Percentiles rank a stretch among this genome's conserved stretches.
Conservation (phyloP, 2,113 vertebrate species). For the Oxyruncus cristatus region DNA sequence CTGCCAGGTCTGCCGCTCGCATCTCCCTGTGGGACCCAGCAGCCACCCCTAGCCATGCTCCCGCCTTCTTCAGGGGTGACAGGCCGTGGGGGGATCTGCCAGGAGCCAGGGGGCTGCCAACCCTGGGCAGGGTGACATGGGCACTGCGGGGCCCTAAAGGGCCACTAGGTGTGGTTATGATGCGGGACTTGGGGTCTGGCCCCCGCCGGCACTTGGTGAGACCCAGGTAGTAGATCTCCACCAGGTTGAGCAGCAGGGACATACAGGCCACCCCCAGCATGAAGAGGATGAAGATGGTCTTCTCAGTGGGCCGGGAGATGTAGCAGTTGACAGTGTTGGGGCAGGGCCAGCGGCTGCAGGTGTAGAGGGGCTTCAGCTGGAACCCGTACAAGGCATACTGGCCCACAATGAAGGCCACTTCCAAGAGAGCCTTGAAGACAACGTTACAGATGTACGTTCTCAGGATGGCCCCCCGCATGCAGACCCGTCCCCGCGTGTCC, state of each 20-base stretch:
- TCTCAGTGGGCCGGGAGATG: slow-evolving; percentile 88
- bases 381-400: slow-evolving; percentile 87
- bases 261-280: slow-evolving; percentile 85
- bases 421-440: slow-evolving; percentile 86
- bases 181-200: background rate
- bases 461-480: slow-evolving; percentile 78
- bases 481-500: slow-evolving; percentile 74
- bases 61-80: background rate
- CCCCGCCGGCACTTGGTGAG: slow-evolving; percentile 80
- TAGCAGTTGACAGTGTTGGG: slow-evolving; percentile 88
- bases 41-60: background rate
- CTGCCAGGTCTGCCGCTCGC: background rate
- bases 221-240: slow-evolving; percentile 87
- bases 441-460: slow-evolving; percentile 84
- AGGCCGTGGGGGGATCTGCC: background rate
- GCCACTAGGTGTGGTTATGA: slow-evolving; percentile 25
- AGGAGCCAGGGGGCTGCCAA: background rate
- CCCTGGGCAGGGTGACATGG: background rate
- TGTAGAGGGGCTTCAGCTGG: slow-evolving; percentile 85
- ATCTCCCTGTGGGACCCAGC: background rate
- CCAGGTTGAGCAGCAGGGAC: slow-evolving; percentile 85
- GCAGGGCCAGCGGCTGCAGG: slow-evolving; percentile 84
- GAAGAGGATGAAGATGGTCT: slow-evolving; percentile 87
- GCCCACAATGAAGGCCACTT: slow-evolving; percentile 84
- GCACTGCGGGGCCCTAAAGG: background rate